Evolutionary conservation across 2,888 invertebrate species (phyloP).

Genomic region (Amphipyra berbera): DNA sequence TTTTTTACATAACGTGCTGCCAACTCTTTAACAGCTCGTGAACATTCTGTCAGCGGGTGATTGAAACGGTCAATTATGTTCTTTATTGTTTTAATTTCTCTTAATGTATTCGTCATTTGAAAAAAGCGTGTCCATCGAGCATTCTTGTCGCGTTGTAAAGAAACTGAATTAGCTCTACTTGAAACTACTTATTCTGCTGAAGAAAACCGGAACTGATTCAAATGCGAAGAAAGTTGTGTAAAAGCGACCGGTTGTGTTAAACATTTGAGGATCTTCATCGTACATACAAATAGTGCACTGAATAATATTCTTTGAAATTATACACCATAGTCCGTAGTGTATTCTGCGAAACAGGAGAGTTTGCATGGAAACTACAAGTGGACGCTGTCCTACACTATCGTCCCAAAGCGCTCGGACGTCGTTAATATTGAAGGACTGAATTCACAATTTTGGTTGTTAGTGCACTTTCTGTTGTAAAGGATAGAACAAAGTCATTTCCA

Average conservation of each 20-base stretch:
- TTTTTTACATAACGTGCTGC: not conserved
- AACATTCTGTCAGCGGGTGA: conserved; percentile 71
- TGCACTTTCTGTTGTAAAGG: conserved; percentile 40
- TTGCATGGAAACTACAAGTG: conserved; percentile 29
- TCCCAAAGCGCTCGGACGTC: conserved; percentile 35
- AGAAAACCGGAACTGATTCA: conserved; percentile 16
- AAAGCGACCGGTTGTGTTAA: conserved; percentile 4
- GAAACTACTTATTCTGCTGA: conserved; percentile 18
- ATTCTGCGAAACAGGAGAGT: conserved; percentile 18
- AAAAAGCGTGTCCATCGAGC: conserved; percentile 41
- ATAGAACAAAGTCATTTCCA: conserved; percentile 37
- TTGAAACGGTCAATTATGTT: conserved; percentile 74
- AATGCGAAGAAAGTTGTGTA: conserved; percentile 24
- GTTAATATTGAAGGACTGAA: conserved; percentile 43
- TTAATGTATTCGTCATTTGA: conserved; percentile 50
- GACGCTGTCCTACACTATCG: conserved; percentile 27
- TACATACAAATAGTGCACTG: conserved; percentile 10
- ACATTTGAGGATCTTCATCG: conserved; percentile 25
- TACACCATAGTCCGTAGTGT: conserved; percentile 3
- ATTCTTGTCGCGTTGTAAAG: conserved; percentile 22
- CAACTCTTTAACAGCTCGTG: conserved; percentile 57
- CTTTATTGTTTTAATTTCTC: conserved; percentile 68
- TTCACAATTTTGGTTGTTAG: conserved; percentile 46
- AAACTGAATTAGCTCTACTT: conserved; percentile 17
- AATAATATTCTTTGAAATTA: conserved; percentile 39